phyloP scores from a whole-genome alignment of 2,797 vertebrate genomes.

The Periparus ater region DNA sequence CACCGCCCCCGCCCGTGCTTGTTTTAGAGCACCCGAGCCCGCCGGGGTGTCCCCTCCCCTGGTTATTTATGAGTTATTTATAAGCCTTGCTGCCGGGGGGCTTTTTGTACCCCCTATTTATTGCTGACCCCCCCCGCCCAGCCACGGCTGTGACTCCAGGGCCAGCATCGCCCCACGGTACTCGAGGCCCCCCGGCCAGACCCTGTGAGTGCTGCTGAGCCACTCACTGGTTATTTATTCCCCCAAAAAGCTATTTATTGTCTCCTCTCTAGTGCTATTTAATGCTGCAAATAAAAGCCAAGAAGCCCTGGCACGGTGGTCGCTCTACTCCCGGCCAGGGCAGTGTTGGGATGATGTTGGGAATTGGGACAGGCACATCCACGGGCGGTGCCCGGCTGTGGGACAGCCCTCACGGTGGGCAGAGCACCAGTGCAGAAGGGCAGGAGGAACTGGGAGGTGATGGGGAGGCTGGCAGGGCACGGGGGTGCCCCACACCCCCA shows the following conservation, averaged over 20 bases:
- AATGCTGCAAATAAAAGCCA: constrained; percentile 14
- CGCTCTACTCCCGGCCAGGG: not conserved
- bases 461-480: not conserved
- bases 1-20: constrained; percentile 67
- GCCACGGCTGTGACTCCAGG: not conserved
- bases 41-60: not conserved
- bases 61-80: constrained; percentile 52
- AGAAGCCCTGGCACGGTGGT: rapidly evolving
- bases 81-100: not conserved
- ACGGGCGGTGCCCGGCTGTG: rapidly evolving
- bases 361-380: not conserved
- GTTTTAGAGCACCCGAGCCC: constrained; percentile 77
- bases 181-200: rapidly evolving
- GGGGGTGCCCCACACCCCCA: not conserved
- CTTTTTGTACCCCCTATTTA: not conserved
- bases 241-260: constrained; percentile 27
- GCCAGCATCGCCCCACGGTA: not conserved
- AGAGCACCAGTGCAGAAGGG: not conserved
- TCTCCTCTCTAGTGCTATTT: not conserved
- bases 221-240: constrained; percentile 36
- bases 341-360: rapidly evolving
- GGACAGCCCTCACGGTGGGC: rapidly evolving
- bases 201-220: rapidly evolving
- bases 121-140: not conserved
- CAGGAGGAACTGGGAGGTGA: not conserved